Base-by-base conservation (phyloP, 30 jellyfish, hydroid and myxozoan genomes). In the Cassiopea andromeda region DNA sequence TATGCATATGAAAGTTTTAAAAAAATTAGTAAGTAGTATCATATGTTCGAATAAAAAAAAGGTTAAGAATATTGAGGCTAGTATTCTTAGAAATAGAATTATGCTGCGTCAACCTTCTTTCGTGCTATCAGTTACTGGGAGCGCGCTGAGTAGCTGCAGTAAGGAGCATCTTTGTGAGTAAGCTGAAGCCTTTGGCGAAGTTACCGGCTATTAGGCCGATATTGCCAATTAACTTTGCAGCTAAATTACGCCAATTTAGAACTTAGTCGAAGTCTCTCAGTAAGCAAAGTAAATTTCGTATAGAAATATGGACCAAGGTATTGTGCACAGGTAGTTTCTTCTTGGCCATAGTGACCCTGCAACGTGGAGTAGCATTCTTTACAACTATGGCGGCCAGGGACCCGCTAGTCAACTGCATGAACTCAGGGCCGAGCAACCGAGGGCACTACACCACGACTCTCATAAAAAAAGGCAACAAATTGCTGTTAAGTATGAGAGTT, bases 381-480 rank as follows among this genome's bases (percentile, higher is more conserved):
- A 87, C 83, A 87, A 78, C 73, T 87, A 87, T 87, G 94, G 94
- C 94, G 94, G 94, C 90, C 94, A 87, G 78, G 94, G 90, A 87
- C 94, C 94, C 94, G 94, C 94, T 48, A 84, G 78, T 71, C 92
- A 84, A 71, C 82, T 87, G 38, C 94, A 87, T 87, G 94, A 87
- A 90, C 94, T 87, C 90, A 87, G 94, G 94, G 94, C 94, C 90
- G 94, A 87, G 16, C 94, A 87, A 78, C 94, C 87, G 94, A 87
- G 94, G 94, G 90, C 94, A 73, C 83, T 79, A 17, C 85, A 85
- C 48, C 85, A 71, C 85, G 82, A 73, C 44, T 44, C 90, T 49
- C 90, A 87, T 67, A 44, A 78, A 38, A 85, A 87, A 73, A 75
- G 89, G 43, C 94, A 86, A 69, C 94, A 87, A 70, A 87, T 87